Conservation (phyloP, 2,888 invertebrate genomes). For the Eupeodes luniger region DNA sequence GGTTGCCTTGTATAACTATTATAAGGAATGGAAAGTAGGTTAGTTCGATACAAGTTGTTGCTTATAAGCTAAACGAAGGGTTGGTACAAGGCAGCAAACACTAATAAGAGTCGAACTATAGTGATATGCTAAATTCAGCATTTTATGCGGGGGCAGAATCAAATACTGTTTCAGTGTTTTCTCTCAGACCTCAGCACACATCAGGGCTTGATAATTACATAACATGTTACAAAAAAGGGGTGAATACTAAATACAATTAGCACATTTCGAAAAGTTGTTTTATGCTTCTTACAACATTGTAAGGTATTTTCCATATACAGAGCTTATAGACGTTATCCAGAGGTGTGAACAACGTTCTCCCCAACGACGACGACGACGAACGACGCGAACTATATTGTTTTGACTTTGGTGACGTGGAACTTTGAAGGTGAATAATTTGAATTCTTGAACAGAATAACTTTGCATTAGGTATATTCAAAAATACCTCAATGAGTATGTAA, state of each 20-base stretch:
- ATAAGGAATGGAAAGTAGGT: not conserved
- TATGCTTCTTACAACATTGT: not conserved
- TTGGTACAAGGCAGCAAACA: not conserved
- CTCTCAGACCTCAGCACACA: not conserved
- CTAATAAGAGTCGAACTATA: conserved; percentile 20
- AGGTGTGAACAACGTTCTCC: conserved; percentile 14
- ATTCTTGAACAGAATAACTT: conserved; percentile 36
- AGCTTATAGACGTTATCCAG: not conserved
- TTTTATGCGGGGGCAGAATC: not conserved
- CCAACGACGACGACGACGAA: not conserved
- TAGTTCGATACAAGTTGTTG: conserved; percentile 4
- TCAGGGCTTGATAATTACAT: conserved; percentile 35
- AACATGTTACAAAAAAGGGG: conserved; percentile 24
- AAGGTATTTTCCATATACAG: too few relatives aligned
- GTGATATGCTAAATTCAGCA: not conserved
- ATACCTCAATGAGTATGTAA: conserved; percentile 21
- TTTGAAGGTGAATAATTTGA: conserved; percentile 28
- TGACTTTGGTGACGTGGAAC: not conserved
- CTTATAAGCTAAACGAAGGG: not conserved
- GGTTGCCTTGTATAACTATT: not conserved
- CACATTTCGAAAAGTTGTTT: conserved; percentile 27
- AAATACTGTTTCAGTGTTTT: not conserved
- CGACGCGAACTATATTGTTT: not conserved
- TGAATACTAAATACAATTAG: conserved; percentile 39
- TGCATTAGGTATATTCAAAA: conserved; percentile 6